phyloP scores from a whole-genome alignment of 1,140 invertebrate genomes.

The Ctenoplectra terminalis region DNA sequence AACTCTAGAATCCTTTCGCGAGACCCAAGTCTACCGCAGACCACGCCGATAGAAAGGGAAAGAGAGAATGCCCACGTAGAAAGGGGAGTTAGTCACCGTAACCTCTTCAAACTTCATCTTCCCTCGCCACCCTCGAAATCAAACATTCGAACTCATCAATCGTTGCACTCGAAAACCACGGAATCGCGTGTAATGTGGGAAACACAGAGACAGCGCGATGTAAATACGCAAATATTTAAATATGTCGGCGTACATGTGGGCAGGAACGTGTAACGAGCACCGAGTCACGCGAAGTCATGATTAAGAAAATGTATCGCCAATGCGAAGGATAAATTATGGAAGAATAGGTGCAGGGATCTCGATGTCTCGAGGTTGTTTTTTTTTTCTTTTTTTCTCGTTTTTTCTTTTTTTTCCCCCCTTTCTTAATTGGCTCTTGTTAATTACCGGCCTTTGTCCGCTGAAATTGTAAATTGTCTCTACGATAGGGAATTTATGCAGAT shows the following conservation, averaged over 20 bases:
- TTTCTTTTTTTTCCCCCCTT: too few species aligned
- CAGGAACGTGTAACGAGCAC: background rate
- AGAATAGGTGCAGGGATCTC: background rate
- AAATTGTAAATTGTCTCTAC: background rate
- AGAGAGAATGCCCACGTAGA: too few species aligned
- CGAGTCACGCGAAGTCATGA: background rate
- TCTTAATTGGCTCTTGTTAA: background rate
- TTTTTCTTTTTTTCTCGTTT: background rate
- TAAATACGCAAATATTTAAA: background rate
- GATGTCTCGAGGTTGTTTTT: background rate
- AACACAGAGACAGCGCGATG: background rate
- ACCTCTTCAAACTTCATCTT: background rate
- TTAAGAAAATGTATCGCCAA: background rate
- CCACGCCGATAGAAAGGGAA: too few species aligned
- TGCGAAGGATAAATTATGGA: background rate
- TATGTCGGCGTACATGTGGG: too few species aligned
- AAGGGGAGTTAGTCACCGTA: background rate
- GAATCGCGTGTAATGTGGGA: background rate
- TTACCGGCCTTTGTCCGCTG: background rate
- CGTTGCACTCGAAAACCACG: background rate
- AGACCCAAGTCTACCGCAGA: background rate
- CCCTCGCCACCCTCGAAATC: background rate
- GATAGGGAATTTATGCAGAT: background rate
- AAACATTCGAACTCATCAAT: background rate
- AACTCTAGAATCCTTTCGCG: constrained; percentile 29